Base-by-base conservation (phyloP, 2,113 vertebrate species). In the Indicator maculatus region DNA sequence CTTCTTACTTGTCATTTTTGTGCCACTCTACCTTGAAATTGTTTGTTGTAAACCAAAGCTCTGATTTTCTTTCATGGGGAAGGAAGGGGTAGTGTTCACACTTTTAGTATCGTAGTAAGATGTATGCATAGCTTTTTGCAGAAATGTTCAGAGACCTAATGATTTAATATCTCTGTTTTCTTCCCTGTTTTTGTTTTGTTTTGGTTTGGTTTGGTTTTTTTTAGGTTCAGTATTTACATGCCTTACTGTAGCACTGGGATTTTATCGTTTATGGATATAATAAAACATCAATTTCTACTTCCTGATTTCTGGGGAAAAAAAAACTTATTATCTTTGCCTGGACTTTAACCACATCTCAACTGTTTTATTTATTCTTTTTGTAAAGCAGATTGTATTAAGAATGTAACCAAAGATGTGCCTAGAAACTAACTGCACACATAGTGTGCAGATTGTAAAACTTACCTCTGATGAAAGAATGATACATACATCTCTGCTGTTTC, bases 151-250 rank as follows among this genome's bases (percentile, higher is more conserved):
- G 26, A 80, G 41, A 86, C 59, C 65, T 97, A 93, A 96, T 53
- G 41, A 65, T 70, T 41, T 56, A 10, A 47, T 82, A 21, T 87
- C 65, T 39, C 28, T 20, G 4, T 83, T 78, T 94, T 61, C 27
- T n/a, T 47, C 56, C 47, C 26, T 2, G 2, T 69, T 88, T 3
- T 71, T 88, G 95, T 31, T 84, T 14, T 90, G n/a, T n/a, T n/a
- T n/a, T n/a, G n/a, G n/a, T n/a, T n/a, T n/a, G n/a, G n/a, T n/a
- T n/a, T n/a, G n/a, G n/a, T 92, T 85, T 95, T 75, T 96, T 97
- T 38, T 95, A 98, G 98, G 98, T 91, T 98, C 98, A 72, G 44
- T 98, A 92, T 98, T 98, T 96, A 98, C 98, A 20, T 98, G 98
- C 95, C 97, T 98, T 89, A 98, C 98, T 17, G 97, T 98, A 90